These are phyloP conservation scores for Agrotis segetum DNA, from an alignment of 2,888 invertebrate genomes.

Conservation along the genomic window DNA sequence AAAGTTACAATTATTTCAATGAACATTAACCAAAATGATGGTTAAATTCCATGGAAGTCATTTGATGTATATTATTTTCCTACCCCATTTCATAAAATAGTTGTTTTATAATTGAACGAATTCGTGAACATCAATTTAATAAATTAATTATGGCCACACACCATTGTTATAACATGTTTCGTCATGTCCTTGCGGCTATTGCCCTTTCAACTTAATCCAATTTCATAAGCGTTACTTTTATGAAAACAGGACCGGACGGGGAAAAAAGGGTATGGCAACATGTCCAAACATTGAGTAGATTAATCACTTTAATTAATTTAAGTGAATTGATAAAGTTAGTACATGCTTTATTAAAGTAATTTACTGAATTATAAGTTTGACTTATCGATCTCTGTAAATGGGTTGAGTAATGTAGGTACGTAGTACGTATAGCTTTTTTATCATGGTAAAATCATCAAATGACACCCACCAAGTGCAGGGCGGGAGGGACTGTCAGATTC, in stretches of 20 bases:
- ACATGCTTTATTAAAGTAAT: conserved; percentile 21
- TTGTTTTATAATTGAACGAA: conserved; percentile 35
- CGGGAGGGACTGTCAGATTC: too few relatives aligned
- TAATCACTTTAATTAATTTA: conserved; percentile 57
- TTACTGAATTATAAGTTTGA: conserved; percentile 19
- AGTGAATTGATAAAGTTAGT: conserved; percentile 45
- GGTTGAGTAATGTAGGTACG: background rate
- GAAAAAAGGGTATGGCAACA: conserved; percentile 67
- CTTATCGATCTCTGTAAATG: conserved; percentile 21
- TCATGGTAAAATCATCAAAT: too few relatives aligned
- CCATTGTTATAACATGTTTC: conserved; percentile 61
- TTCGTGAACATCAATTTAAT: conserved; percentile 47
- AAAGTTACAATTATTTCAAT: background rate
- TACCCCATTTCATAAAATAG: conserved; percentile 13
- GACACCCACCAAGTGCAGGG: too few relatives aligned
- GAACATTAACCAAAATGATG: conserved; percentile 1
- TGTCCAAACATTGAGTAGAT: conserved; percentile 58
- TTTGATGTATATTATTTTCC: conserved; percentile 18
- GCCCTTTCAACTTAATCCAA: conserved; percentile 71
- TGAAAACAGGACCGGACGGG: conserved; percentile 67
- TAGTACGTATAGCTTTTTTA: too few relatives aligned
- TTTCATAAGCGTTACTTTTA: conserved; percentile 72
- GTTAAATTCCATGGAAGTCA: too few relatives aligned
- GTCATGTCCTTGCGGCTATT: conserved; percentile 67
- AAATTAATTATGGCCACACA: conserved; percentile 57